A percentile compares a stretch with the other conserved stretches of the same genome.
These are phyloP conservation scores for Stomatorhinus walkeri DNA, from an alignment of 2,797 vertebrate genomes.

Conservation along the genomic window DNA sequence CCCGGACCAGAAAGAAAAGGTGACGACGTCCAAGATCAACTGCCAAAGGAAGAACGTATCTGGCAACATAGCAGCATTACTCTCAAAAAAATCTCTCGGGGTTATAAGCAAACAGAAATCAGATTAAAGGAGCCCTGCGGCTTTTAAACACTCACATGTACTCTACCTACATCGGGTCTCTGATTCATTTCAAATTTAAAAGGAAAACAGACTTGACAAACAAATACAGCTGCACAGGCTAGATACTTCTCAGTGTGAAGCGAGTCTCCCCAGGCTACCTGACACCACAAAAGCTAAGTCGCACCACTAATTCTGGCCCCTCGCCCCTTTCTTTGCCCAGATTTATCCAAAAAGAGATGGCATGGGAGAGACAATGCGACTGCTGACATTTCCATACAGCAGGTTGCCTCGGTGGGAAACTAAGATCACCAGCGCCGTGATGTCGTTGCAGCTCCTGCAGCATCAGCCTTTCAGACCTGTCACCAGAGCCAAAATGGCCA, in stretches of 20 bases:
- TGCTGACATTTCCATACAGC: slow-evolving; percentile 57
- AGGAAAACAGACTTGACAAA: neutral
- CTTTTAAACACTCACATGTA: neutral
- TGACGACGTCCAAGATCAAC: neutral
- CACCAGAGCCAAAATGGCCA: neutral
- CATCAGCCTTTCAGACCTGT: slow-evolving; percentile 42
- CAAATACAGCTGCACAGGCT: neutral
- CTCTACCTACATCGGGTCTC: neutral
- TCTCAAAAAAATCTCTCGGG: neutral
- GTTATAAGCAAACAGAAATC: neutral
- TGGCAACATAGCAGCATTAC: neutral
- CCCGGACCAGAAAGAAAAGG: neutral
- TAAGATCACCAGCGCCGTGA: slow-evolving; percentile 35
- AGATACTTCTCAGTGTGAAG: neutral
- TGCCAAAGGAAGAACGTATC: neutral
- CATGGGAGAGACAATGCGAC: slow-evolving; percentile 63
- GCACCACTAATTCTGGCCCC: neutral
- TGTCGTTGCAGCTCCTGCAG: slow-evolving; percentile 22
- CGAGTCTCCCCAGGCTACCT: neutral
- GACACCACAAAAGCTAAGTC: neutral
- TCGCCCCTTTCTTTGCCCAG: slow-evolving; percentile 35
- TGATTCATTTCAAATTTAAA: neutral
- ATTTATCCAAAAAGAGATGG: slow-evolving; percentile 53
- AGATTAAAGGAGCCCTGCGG: neutral
- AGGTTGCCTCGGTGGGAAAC: slow-evolving; percentile 47